Evolutionary conservation across 2,113 vertebrate genomes (phyloP), one percentile per base, ranked within the genome.

Genomic region (Zeus faber): DNA sequence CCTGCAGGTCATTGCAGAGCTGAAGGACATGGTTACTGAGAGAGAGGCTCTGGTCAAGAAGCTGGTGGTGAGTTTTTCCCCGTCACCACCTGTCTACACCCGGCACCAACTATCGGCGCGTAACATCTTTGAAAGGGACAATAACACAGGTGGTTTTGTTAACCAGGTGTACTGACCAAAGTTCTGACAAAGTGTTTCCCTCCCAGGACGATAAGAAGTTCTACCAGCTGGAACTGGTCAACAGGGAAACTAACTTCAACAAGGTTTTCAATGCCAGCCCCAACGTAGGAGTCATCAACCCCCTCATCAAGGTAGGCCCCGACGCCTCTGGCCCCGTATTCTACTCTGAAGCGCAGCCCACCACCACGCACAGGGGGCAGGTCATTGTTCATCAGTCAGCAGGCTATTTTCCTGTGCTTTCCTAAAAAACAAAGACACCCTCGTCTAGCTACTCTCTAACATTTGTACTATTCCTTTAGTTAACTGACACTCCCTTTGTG

Each of bases 161-260:
- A n/a, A n/a, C n/a, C n/a, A n/a, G n/a, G n/a, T n/a, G n/a, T n/a
- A n/a, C n/a, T n/a, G n/a, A n/a, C n/a, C n/a, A n/a, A n/a, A n/a
- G n/a, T 22, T 27, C 22, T 43, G 76, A 43, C 74, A 26, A 0
- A 3, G 3, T 23, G 52, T 45, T 22, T 58, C 57, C 65, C 49
- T 56, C 63, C 71, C 91, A 99, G 97, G 97, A 98, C 58, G 96
- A 99, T 84, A 99, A 98, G 87, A 99, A 99, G 86, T 96, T 96
- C 88, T 99, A 95, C 91, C 96, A 99, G 80, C 91, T 99, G 88
- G 97, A 99, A 74, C 91, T 99, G 82, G 93, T 98, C 87, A 98
- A 98, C 89, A 90, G 97, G 77, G 97, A 99, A 92, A 98, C 94
- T 81, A 99, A 96, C 91, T 99, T 98, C 91, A 99, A 97, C 91